A percentile compares a stretch with the other conserved stretches of the same genome.
Conservation (phyloP, 1,140 invertebrate species). For the Tachypleus tridentatus region DNA sequence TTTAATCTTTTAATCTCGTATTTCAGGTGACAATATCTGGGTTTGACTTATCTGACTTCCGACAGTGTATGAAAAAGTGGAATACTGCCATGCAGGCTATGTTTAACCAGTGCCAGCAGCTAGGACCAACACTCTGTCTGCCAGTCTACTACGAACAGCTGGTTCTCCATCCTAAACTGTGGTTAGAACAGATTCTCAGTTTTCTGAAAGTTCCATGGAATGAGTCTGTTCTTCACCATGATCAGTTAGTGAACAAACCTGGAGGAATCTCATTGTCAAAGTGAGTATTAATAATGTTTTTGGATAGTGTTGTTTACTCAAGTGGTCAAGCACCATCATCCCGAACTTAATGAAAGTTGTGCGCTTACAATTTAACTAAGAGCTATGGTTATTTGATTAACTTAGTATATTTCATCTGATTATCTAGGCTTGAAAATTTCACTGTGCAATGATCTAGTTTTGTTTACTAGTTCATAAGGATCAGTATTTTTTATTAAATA, state of each 20-base stretch:
- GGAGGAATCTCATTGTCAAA: constrained; percentile 75
- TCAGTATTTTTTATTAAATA: too few relatives aligned
- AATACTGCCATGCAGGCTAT: constrained; percentile 88
- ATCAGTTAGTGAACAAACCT: constrained; percentile 90
- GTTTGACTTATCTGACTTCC: constrained; percentile 85
- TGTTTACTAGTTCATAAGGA: too few relatives aligned
- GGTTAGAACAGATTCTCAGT: constrained; percentile 76
- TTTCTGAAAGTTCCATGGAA: constrained; percentile 93
- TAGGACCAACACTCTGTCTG: constrained; percentile 66
- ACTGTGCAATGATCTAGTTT: too few relatives aligned
- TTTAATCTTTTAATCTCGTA: constrained; percentile 12
- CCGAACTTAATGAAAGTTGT: too few relatives aligned
- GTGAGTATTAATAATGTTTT: constrained; percentile 47
- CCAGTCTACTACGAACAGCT: constrained; percentile 93
- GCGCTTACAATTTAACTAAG: too few relatives aligned
- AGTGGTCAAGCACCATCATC: too few relatives aligned
- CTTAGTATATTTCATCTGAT: too few relatives aligned
- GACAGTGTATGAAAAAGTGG: constrained; percentile 91
- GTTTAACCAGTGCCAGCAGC: constrained; percentile 82
- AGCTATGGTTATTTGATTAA: too few relatives aligned
- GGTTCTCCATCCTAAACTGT: constrained; percentile 78
- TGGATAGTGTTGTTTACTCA: neutral
- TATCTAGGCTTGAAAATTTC: too few relatives aligned
- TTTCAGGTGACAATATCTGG: constrained; percentile 88
- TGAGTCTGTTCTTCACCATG: constrained; percentile 91